A percentile compares a stretch with the other conserved stretches of the same genome.
These are phyloP conservation scores for Notiomystis cincta DNA, from an alignment of 2,113 vertebrate genomes.

Conservation along the genomic window DNA sequence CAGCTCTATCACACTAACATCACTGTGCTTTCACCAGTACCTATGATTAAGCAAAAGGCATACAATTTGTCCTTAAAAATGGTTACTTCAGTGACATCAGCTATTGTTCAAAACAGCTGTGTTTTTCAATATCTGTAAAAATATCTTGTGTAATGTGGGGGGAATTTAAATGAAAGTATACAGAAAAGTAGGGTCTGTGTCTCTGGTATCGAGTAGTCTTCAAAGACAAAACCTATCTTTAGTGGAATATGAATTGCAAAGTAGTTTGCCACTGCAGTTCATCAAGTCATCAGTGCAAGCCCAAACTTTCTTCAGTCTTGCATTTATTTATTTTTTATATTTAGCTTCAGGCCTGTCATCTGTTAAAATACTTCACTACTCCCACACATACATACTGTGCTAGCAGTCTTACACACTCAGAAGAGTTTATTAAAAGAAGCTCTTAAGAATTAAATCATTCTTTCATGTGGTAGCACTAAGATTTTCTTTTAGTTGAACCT, in stretches of 20 bases:
- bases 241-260: not conserved
- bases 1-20: constrained; percentile 65
- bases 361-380: constrained; percentile 33
- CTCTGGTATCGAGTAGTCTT: not conserved
- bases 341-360: constrained; percentile 65
- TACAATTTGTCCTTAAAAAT: constrained; percentile 67
- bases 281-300: not conserved
- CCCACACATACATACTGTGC: not conserved
- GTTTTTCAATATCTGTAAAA: not conserved
- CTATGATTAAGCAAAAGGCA: constrained; percentile 54
- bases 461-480: not conserved
- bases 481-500: constrained; percentile 20
- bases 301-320: constrained; percentile 27
- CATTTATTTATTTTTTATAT: constrained; percentile 45
- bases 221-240: not conserved
- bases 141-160: not conserved
- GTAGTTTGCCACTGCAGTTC: not conserved
- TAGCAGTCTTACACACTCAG: not conserved
- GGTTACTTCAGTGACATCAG: not conserved
- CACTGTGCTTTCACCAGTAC: constrained; percentile 38
- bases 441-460: constrained; percentile 47
- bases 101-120: constrained; percentile 34
- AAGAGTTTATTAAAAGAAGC: constrained; percentile 16
- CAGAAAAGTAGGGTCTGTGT: not conserved
- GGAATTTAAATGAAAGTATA: not conserved